These are phyloP conservation scores for Caenorhabditis sp. DNA, from an alignment of 2,888 invertebrate genomes.

Conservation along the genomic window DNA sequence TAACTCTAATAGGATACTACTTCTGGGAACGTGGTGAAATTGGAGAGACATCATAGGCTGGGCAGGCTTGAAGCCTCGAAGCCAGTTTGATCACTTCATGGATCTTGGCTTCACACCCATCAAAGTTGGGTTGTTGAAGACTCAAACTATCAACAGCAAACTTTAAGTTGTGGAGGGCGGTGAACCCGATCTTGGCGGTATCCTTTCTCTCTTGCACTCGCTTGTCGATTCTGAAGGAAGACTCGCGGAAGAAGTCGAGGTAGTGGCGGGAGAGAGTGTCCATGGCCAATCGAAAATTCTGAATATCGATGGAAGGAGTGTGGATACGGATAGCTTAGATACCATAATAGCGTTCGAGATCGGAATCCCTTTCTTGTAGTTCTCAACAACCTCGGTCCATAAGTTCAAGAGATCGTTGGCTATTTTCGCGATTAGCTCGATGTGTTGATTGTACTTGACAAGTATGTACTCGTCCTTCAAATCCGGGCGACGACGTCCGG, in stretches of 20 bases:
- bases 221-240: slow-evolving; percentile 19
- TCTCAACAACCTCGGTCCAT: not conserved
- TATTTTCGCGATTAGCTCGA: not conserved
- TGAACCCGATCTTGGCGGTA: not conserved
- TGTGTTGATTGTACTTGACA: not conserved
- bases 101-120: not conserved
- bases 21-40: no score
- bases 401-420: not conserved
- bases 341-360: not conserved
- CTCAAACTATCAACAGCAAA: not conserved
- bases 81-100: not conserved
- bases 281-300: not conserved
- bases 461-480: not conserved
- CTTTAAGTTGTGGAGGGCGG: not conserved
- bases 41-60: not conserved
- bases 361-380: not conserved
- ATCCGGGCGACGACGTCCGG: not conserved
- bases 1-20: no score
- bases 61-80: not conserved
- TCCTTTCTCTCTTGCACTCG: slow-evolving; percentile 18
- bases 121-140: not conserved
- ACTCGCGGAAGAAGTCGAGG: slow-evolving; percentile 20
- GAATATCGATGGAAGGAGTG: not conserved
- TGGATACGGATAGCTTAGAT: not conserved
- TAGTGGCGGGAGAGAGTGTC: slow-evolving; percentile 10